Percentiles rank a stretch among this genome's conserved stretches.
Conservation (phyloP, 2,113 vertebrate species). For the Hepsetus odoe region DNA sequence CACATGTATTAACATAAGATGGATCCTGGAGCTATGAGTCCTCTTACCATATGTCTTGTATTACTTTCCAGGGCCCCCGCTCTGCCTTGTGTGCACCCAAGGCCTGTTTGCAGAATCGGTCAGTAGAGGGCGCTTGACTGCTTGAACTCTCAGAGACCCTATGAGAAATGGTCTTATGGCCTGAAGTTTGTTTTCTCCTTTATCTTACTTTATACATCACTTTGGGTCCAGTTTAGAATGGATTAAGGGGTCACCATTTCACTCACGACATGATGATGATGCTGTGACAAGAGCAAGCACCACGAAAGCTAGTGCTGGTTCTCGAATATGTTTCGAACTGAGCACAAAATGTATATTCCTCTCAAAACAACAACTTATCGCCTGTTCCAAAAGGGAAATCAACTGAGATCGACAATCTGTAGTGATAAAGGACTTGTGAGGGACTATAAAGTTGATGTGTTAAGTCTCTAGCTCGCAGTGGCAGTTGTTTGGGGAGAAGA, state of each 20-base stretch:
- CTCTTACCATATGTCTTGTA: constrained; percentile 75
- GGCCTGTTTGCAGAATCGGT: constrained; percentile 46
- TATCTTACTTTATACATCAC: neutral
- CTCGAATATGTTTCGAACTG: too few species aligned
- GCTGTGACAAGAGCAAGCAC: neutral
- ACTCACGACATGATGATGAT: neutral
- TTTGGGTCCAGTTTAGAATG: neutral
- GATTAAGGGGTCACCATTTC: neutral
- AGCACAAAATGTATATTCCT: neutral
- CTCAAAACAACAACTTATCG: neutral
- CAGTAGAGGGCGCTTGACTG: constrained; percentile 66
- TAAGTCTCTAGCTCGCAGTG: constrained; percentile 72
- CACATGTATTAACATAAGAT: constrained; percentile 77
- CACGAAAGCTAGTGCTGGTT: neutral
- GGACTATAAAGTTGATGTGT: constrained; percentile 77
- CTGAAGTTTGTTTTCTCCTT: neutral
- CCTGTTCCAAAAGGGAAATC: constrained; percentile 74
- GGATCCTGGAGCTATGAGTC: constrained; percentile 76
- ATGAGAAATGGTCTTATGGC: neutral
- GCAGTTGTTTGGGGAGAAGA: constrained; percentile 81
- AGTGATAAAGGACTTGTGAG: constrained; percentile 70
- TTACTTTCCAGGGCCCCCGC: constrained; percentile 64
- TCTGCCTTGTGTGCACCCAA: constrained; percentile 42
- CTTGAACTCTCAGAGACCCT: constrained; percentile 6
- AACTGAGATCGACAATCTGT: neutral